phyloP scores from a whole-genome alignment of 2,113 vertebrate species.

The Atherinomorus stipes region DNA sequence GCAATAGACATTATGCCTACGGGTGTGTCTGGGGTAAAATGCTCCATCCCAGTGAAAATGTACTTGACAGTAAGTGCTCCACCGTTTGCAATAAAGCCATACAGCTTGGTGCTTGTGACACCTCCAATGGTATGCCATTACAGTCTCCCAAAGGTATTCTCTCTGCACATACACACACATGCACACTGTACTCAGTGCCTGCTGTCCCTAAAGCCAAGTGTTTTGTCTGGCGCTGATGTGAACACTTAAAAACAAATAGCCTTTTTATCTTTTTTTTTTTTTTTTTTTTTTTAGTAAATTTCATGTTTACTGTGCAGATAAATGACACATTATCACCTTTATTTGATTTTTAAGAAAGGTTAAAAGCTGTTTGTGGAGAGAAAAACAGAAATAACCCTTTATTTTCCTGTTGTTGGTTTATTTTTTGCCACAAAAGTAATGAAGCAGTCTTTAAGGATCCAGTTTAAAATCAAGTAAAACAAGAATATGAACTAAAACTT shows the following conservation, averaged over 20 bases:
- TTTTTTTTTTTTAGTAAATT: no score
- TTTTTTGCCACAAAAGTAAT: constrained; percentile 49
- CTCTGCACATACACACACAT: constrained; percentile 25
- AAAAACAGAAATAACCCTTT: constrained; percentile 12
- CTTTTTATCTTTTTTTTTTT: no score
- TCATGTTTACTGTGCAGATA: constrained; percentile 36
- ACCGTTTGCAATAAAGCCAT: constrained; percentile 57
- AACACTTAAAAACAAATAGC: constrained; percentile 18
- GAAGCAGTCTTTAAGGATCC: constrained; percentile 51
- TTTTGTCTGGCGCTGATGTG: constrained; percentile 32
- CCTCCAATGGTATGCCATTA: constrained; percentile 70
- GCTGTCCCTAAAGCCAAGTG: constrained; percentile 40
- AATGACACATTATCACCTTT: constrained; percentile 30
- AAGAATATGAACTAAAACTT: constrained; percentile 58
- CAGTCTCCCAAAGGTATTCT: constrained; percentile 54
- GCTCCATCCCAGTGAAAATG: constrained; percentile 66
- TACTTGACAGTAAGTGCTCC: constrained; percentile 66
- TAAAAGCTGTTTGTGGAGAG: not conserved
- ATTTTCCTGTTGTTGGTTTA: constrained; percentile 26
- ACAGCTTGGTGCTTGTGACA: constrained; percentile 56
- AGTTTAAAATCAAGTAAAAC: constrained; percentile 44
- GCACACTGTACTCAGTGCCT: constrained; percentile 20
- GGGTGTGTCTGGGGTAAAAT: constrained; percentile 71
- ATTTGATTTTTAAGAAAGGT: constrained; percentile 29
- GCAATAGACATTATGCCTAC: constrained; percentile 54